Base-by-base conservation (phyloP, 2,888 invertebrate species). In the Blastobasis lacticolella region DNA sequence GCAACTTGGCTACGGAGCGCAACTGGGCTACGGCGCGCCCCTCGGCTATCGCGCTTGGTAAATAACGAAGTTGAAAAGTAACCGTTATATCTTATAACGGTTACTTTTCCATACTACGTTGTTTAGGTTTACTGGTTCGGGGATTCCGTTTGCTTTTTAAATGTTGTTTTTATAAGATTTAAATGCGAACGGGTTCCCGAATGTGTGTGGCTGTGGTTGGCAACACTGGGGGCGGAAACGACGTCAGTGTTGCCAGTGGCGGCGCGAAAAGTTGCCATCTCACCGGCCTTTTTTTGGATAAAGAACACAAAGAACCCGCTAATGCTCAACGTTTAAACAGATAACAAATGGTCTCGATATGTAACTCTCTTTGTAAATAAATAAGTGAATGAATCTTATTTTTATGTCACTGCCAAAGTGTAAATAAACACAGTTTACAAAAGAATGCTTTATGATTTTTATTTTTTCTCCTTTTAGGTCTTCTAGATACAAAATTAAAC, bases 371-470 rank as follows among this genome's bases (percentile, higher is more conserved):
- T 84, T 88, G 81, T 85, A 82, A 76, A 81, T 82, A 81, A 72
- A 81, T 85, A 82, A 76, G 80, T 82, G 81, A 72, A 58, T 51
- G 67, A 71, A 78, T 73, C 68, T 76, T 72, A 23, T 23, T 23
- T 83, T 78, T 80, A 81, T 83, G 84, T 83, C 86, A 88, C 86
- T 86, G 86, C 87, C 87, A 88, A 87, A 88, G 87, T 87, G 87
- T 87, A 83, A 87, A 86, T 85, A 86, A 87, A 87, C 74, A 83
- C 78, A 64, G 76, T 73, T 70, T 68, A 71, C 63, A 76, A 67
- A 70, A 66, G 48, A 37, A 47, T 10, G 10, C 44, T 23, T 23
- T 23, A 23, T 2, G 23, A 23, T 23, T 23, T 23, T 23, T 23
- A 23, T 23, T 23, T 23, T 23, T 23, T 23, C 23, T 23, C 23